Conservation (phyloP, 1,140 invertebrate species). For the Microplitis demolitor region DNA sequence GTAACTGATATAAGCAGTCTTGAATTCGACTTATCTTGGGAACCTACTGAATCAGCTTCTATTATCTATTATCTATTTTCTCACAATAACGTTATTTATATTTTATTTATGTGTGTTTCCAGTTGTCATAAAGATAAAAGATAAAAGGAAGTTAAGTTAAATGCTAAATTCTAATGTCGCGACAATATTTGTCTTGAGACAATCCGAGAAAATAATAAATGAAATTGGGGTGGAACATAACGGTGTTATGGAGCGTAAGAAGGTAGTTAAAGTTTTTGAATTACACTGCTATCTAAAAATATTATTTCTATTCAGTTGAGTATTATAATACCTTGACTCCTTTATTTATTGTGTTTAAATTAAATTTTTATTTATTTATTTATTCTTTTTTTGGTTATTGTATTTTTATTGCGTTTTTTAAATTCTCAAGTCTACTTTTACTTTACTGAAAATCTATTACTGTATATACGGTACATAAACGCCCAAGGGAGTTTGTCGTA, state of each 20-base stretch:
- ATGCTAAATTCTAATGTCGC: constrained; percentile 34
- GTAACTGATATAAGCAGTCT: constrained; percentile 37
- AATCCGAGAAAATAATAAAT: constrained; percentile 49
- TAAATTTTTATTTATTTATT: constrained; percentile 40
- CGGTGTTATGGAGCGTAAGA: constrained; percentile 54
- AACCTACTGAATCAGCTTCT: too few relatives aligned
- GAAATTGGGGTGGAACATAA: constrained; percentile 45
- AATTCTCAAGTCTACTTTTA: too few relatives aligned
- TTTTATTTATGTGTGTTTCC: too few relatives aligned
- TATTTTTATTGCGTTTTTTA: too few relatives aligned
- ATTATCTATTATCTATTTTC: not conserved
- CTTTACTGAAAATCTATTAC: not conserved
- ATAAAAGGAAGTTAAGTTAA: constrained; percentile 3
- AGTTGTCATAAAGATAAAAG: constrained; percentile 2
- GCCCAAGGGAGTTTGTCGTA: constrained; percentile 22
- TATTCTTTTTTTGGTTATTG: too few relatives aligned
- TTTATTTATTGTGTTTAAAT: constrained; percentile 54
- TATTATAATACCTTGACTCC: constrained; percentile 16
- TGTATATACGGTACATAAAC: not conserved
- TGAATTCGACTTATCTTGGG: too few relatives aligned
- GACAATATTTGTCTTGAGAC: constrained; percentile 50
- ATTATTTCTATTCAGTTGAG: not conserved
- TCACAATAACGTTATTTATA: too few relatives aligned
- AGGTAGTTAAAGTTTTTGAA: constrained; percentile 53
- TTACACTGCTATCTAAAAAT: constrained; percentile 18